Conservation (phyloP, 2,113 vertebrate species). For the Oceanodroma tethys region DNA sequence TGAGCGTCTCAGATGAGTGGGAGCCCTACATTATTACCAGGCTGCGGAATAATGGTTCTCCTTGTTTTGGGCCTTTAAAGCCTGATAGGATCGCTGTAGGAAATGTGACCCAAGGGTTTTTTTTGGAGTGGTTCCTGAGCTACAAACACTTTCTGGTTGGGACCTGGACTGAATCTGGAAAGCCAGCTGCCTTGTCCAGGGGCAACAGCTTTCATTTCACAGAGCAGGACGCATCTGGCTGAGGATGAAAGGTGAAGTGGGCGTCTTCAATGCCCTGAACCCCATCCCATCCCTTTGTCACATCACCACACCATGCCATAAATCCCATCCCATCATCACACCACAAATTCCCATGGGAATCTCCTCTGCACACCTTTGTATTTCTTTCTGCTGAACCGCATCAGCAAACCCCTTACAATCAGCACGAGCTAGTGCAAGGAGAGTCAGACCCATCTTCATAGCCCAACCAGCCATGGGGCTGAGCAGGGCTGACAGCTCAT, state of each 20-base stretch:
- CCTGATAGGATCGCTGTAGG: background rate
- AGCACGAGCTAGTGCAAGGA: background rate
- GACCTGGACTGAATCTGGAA: background rate
- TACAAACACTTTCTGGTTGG: background rate
- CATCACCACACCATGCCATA: background rate
- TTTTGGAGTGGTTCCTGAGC: background rate
- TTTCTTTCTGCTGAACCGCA: background rate
- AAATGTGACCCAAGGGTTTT: background rate
- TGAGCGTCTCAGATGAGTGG: background rate
- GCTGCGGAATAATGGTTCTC: background rate
- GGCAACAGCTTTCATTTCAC: background rate
- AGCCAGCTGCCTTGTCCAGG: background rate
- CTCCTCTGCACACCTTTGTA: background rate
- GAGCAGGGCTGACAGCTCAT: background rate
- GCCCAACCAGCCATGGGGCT: background rate
- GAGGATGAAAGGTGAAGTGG: background rate
- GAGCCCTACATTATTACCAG: background rate
- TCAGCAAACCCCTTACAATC: background rate
- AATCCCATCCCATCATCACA: background rate
- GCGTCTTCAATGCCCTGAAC: background rate
- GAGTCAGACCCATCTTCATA: background rate
- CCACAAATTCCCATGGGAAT: background rate
- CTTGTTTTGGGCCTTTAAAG: background rate
- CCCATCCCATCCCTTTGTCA: background rate
- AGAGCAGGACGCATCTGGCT: background rate